Base-by-base conservation (phyloP, 1,140 invertebrate genomes). In the Diprion similis region DNA sequence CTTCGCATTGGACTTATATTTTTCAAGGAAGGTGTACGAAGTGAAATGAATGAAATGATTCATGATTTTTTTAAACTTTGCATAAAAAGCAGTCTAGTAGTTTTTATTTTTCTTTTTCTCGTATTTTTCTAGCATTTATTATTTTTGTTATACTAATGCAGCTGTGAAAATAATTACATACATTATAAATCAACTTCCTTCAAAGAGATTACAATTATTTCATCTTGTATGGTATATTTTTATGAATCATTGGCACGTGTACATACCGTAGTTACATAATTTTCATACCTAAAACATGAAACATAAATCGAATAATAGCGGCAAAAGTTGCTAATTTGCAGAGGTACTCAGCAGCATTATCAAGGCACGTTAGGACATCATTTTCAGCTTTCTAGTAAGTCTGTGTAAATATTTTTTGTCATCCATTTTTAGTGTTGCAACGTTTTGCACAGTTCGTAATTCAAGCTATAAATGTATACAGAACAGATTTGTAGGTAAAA, bases 1-100 rank as follows among this genome's bases (percentile, higher is more conserved):
- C 79, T 81, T 82, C 78, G 78, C 79, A 79, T 85, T 75, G 77
- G 82, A 84, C 79, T 84, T 83, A 84, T 86, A 86, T 86, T 87
- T 87, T 87, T 86, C 75, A 81, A 85, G 77, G 75, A 73, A 79
- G 80, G 73, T 80, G n/a, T 15, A 59, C 51, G 51, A 59, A 59
- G n/a, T 59, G 11, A 59, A 59, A 17, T 59, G 51, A 59, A 17
- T 59, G 11, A 59, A 9, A 59, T 59, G 51, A 37, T 59, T 37
- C n/a, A 15, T 59, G 51, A 59, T 59, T 59, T 59, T 59, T 59
- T 17, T 17, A 8, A 10, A 59, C 51, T 59, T 59, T 17, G 24
- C n/a, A 17, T 15, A 59, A 59, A 59, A 59, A 9, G 51, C 51
- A 59, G 51, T 17, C 51, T 59, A 59, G 7, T 17, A 59, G 51